Evolutionary conservation across 2,113 vertebrate species (phyloP), one percentile per base, ranked within the genome.

Genomic region (Prionailurus bengalensis): DNA sequence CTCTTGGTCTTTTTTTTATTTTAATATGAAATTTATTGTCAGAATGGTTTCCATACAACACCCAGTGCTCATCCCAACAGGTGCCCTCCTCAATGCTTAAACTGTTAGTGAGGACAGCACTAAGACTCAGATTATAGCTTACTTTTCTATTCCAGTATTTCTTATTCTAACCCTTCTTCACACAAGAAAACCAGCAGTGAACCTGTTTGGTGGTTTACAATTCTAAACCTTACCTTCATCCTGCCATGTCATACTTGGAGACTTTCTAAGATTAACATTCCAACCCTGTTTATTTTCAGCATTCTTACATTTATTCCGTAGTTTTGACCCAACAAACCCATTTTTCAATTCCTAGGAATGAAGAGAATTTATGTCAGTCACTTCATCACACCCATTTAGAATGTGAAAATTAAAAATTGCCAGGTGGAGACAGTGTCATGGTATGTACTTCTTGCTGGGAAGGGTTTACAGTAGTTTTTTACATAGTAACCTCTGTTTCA

Each of bases 261-360:
- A 95, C 23, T 98, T 98, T 85, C 82, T 94, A 70, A 97, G 21
- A 27, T 81, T 91, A 95, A 98, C 97, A 95, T 95, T 98, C 98
- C 98, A 98, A 39, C 88, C 89, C 82, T 94, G 61, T 93, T 98
- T 98, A 88, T 94, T 98, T 96, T 98, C 97, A 95, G 88, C 45
- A 87, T 97, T 98, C 86, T 98, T 86, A 76, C 81, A 94, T 76
- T 98, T 98, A 96, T 98, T 98, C 96, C 81, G 98, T 76, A 80
- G 73, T 81, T 97, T 98, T 92, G 97, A 13, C 66, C 94, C 79
- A 87, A 98, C 91, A 12, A 80, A 68, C 73, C 94, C 97, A 90
- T 95, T 96, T 97, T 92, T 94, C 63, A 92, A 65, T 70, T 98
- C 98, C 99, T 99, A 97, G 95, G 74, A 94, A 98, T 33, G 36